Base-by-base conservation (phyloP, 2,888 invertebrate genomes). In the Iselma pallidipennis region DNA sequence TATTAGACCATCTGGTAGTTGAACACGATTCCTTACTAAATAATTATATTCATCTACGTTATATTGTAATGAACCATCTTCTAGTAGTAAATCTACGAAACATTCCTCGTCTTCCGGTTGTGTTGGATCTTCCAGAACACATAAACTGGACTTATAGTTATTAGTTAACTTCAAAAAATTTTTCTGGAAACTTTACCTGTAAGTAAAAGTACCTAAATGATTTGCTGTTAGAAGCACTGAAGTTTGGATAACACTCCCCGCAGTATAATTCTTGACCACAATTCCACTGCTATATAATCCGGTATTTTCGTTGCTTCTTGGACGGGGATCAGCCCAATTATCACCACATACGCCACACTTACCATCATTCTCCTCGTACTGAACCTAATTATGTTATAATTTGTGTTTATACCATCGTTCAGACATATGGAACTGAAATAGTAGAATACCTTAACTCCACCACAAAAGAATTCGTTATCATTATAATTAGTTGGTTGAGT, bases 281-380 rank as follows among this genome's bases (percentile, higher is more conserved):
- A 80, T 74, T 4, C 86, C 86, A 16, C 71, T 71, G 42, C 83
- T 83, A 67, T 81, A 87, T 42, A 59, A 68, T 12, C 86, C 87
- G 4, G 84, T 84, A 55, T 85, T 77, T 70, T 87, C 87, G 69
- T 86, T 83, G 6, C 79, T 74, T 51, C 86, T 78, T 0, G 87
- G 87, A 28, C 67, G 75, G 0, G 76, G 56, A 4, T 76, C 28
- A 2, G 78, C 73, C 63, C 80, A 86, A 65, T 81, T 76, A 70
- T 87, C 87, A 1, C 87, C 87, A 66, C 87, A 87, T 0, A 82
- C 65, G 0, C 87, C 87, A 67, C 87, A 87, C 50, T 78, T 79
- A 0, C 85, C 85, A 1, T 70, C 74, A 63, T 83, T 78, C 21
- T 71, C 62, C 4, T 67, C 42, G 74, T 82, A 83, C 76, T 85